Conservation (phyloP, 2,888 invertebrate species). For the Junonia oenone region DNA sequence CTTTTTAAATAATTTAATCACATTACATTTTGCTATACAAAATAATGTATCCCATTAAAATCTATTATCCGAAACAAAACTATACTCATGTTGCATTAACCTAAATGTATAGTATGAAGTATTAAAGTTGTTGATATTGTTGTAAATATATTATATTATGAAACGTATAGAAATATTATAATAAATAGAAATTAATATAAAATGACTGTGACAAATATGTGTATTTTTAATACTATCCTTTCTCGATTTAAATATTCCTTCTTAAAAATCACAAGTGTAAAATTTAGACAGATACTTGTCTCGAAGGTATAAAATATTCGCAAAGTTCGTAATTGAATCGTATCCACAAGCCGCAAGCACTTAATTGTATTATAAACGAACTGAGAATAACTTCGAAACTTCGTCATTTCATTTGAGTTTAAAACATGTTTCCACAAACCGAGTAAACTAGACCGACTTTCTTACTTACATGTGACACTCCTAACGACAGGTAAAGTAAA, state of each 20-base stretch:
- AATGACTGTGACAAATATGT: constrained; percentile 33
- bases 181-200: constrained; percentile 37
- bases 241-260: background rate
- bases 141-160: constrained; percentile 66
- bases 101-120: constrained; percentile 24
- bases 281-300: constrained; percentile 29
- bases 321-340: constrained; percentile 54
- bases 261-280: constrained; percentile 2
- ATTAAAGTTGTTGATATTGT: constrained; percentile 57
- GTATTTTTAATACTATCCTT: constrained; percentile 29
- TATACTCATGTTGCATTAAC: constrained; percentile 31
- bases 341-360: constrained; percentile 51
- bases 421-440: constrained; percentile 44
- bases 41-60: constrained; percentile 1
- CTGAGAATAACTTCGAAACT: constrained; percentile 54
- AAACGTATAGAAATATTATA: constrained; percentile 33
- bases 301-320: constrained; percentile 46
- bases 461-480: constrained; percentile 22
- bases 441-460: constrained; percentile 23
- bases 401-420: constrained; percentile 55
- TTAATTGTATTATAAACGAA: constrained; percentile 57
- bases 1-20: background rate
- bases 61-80: constrained; percentile 14
- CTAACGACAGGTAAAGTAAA: constrained; percentile 8
- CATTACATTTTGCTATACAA: background rate